phyloP scores from a whole-genome alignment of 2,113 vertebrate genomes.

The Xiphophorus maculatus region DNA sequence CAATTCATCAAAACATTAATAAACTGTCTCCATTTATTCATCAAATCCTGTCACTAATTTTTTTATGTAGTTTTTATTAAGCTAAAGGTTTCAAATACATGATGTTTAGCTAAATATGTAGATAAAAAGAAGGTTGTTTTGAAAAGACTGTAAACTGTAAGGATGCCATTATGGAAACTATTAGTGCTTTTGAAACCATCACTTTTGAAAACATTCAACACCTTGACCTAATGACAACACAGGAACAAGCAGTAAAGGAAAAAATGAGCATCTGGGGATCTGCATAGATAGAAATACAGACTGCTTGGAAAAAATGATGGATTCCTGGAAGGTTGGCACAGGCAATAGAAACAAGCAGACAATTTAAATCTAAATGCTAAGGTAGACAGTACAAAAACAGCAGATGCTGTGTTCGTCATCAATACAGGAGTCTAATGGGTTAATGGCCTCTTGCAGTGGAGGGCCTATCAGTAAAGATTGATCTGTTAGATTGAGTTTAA shows the following conservation, averaged over 20 bases:
- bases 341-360: conserved; percentile 7
- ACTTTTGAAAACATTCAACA: background rate
- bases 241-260: background rate
- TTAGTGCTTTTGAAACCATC: background rate
- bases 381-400: background rate
- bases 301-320: conserved; percentile 49
- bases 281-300: conserved; percentile 68
- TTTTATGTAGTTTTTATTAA: background rate
- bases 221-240: background rate
- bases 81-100: background rate
- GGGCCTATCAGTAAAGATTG: conserved; percentile 46
- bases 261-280: too few species aligned
- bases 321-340: conserved; percentile 49
- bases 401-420: conserved; percentile 26
- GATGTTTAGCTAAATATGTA: background rate
- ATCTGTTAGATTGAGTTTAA: conserved; percentile 55
- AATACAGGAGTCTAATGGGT: conserved; percentile 66
- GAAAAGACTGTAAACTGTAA: background rate
- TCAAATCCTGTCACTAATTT: too few species aligned
- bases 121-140: background rate
- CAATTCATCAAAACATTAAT: background rate
- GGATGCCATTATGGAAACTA: background rate
- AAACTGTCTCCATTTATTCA: background rate
- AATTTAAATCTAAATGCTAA: conserved; percentile 8
- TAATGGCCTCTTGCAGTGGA: conserved; percentile 57